Conservation (phyloP, 2,113 vertebrate species). For the Jacana jacana region DNA sequence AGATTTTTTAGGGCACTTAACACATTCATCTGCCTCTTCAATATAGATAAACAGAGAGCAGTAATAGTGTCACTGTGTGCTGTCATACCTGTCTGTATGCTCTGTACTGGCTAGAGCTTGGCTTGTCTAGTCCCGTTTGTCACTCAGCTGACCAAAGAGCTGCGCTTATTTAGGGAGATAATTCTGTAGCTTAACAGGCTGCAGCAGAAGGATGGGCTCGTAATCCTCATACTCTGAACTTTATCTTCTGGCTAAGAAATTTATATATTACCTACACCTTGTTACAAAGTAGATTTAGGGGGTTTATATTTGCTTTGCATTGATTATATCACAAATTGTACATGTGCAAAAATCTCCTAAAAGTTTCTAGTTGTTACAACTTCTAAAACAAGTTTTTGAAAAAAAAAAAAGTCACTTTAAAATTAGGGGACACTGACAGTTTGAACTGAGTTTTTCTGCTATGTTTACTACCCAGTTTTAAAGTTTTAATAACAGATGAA, state of each 20-base stretch:
- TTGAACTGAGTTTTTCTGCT: not conserved
- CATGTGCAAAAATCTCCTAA: not conserved
- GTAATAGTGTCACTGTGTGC: not conserved
- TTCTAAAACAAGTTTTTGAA: not conserved
- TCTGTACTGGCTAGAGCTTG: not conserved
- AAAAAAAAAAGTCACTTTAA: not conserved
- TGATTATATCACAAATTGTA: not conserved
- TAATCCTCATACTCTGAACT: not conserved
- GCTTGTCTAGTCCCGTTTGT: not conserved
- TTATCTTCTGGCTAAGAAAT: not conserved
- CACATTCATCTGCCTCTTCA: not conserved
- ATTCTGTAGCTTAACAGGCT: not conserved
- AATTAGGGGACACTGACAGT: not conserved
- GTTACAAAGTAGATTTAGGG: not conserved
- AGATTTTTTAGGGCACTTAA: not conserved
- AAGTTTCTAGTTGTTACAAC: not conserved
- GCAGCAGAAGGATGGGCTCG: not conserved
- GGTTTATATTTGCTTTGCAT: not conserved
- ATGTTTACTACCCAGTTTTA: not conserved
- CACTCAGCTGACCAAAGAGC: not conserved
- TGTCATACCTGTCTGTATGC: not conserved
- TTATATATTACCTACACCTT: not conserved
- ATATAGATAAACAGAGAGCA: fast-evolving
- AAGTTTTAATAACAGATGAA: not conserved
- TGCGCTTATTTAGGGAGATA: not conserved